A percentile compares a stretch with the other conserved stretches of the same genome.
Conservation (phyloP, 2,888 invertebrate genomes). For the Ptychoptera albimana region DNA sequence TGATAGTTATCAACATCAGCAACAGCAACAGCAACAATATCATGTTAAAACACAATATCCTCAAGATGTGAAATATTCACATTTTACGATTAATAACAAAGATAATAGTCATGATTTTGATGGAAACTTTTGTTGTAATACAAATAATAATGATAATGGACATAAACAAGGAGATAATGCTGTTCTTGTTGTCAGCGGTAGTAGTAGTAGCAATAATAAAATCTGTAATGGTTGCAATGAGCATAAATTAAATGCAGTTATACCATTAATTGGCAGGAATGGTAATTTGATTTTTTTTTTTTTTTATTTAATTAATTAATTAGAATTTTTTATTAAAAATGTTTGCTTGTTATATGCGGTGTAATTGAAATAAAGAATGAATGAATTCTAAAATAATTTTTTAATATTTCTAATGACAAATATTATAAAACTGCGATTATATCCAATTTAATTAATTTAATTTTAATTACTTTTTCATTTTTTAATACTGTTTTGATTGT, state of each 20-base stretch:
- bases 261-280: conserved; percentile 15
- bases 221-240: conserved; percentile 1
- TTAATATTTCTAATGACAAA: no score
- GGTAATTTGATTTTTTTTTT: conserved; percentile 10
- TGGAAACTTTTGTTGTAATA: conserved; percentile 6
- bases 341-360: no score
- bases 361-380: no score
- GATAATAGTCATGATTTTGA: conserved; percentile 11
- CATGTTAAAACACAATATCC: conserved; percentile 4
- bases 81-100: conserved; percentile 14
- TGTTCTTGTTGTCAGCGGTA: neutral
- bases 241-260: conserved; percentile 5
- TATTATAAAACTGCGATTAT: no score
- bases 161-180: conserved; percentile 1
- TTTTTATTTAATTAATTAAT: neutral
- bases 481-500: no score
- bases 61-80: conserved; percentile 10
- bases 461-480: no score
- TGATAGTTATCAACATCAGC: conserved; percentile 10
- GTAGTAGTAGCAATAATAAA: conserved; percentile 1
- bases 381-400: no score
- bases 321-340: neutral
- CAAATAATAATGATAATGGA: conserved; percentile 5
- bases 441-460: no score
- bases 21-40: conserved; percentile 9